phyloP scores from a whole-genome alignment of 2,888 invertebrate genomes.

The Folsomia manolachei region DNA sequence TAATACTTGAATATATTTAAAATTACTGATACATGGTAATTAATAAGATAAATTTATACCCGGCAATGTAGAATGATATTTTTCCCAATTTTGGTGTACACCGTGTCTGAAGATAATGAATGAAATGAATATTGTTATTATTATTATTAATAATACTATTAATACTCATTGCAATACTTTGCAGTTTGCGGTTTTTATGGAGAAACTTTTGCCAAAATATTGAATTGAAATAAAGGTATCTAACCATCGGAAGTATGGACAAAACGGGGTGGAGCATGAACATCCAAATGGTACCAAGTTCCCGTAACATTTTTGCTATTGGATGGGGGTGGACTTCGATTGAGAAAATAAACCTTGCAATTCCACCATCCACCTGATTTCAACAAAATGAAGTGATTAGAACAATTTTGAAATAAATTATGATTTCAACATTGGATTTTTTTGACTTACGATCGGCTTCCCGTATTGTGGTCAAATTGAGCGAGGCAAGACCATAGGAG shows the following conservation, averaged over 20 bases:
- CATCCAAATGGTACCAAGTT: conserved; percentile 97
- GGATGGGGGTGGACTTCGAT: conserved; percentile 85
- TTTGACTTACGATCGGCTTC: conserved; percentile 92
- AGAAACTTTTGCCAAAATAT: not conserved
- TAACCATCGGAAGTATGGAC: conserved; percentile 82
- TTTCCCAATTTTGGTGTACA: conserved; percentile 94
- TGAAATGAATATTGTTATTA: not conserved
- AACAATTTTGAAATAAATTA: too few species aligned
- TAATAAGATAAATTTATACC: too few species aligned
- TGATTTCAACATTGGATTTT: too few species aligned
- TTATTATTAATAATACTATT: too few species aligned
- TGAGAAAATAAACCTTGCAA: conserved; percentile 90
- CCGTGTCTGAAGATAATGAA: conserved; percentile 70
- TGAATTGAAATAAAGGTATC: not conserved
- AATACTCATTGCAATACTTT: not conserved
- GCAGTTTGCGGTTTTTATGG: not conserved
- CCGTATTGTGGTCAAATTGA: conserved; percentile 90
- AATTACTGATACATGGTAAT: too few species aligned
- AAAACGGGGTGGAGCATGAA: conserved; percentile 94
- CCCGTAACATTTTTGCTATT: conserved; percentile 69
- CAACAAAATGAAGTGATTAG: too few species aligned
- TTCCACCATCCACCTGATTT: conserved; percentile 98
- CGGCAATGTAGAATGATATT: conserved; percentile 94
- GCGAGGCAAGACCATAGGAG: conserved; percentile 74
- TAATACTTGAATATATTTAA: too few species aligned